Evolutionary conservation across 2,797 vertebrate genomes (phyloP), one percentile per base, ranked within the genome.

Genomic region (Acanthurus lineatus): DNA sequence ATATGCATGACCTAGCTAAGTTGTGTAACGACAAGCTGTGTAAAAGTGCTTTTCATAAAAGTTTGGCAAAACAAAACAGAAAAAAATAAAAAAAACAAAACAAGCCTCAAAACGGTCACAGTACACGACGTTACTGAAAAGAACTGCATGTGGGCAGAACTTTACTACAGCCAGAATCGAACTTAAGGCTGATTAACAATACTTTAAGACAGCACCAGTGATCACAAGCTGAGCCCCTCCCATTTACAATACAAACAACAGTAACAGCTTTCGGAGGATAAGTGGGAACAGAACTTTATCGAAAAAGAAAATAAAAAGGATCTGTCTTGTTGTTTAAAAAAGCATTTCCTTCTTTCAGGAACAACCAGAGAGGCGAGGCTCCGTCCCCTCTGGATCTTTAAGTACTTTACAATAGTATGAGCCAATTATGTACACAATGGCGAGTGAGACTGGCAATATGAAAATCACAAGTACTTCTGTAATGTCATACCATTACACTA

Each of bases 401-500:
- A 83, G 86, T 93, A 92, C 90, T 93, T 93, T 92, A 93, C 90
- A 93, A 92, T 92, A 92, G 86, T 63, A 88, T 90, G 90, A 92
- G 85, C 91, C 91, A 86, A 90, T 87, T 93, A 94, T 95, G 85
- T 93, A 93, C 93, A 94, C 80, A 75, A 88, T 92, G 92, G 91
- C 76, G 22, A 92, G 88, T 90, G 91, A 89, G 86, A 91, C 90
- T 91, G 92, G 88, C 83, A 88, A 93, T 92, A 89, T 90, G 89
- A 91, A 91, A 91, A 87, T 93, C 91, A 93, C 92, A 89, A 93
- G 91, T 89, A 94, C 91, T 90, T 92, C 79, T 93, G 93, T 91
- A 92, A 93, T 94, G 92, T 92, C 89, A 92, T 92, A 91, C 89
- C 92, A 93, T 93, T 91, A 93, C 92, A 92, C 92, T 93, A 93